phyloP scores from a whole-genome alignment of 2,888 invertebrate genomes.

The Rhyacophila evoluta region DNA sequence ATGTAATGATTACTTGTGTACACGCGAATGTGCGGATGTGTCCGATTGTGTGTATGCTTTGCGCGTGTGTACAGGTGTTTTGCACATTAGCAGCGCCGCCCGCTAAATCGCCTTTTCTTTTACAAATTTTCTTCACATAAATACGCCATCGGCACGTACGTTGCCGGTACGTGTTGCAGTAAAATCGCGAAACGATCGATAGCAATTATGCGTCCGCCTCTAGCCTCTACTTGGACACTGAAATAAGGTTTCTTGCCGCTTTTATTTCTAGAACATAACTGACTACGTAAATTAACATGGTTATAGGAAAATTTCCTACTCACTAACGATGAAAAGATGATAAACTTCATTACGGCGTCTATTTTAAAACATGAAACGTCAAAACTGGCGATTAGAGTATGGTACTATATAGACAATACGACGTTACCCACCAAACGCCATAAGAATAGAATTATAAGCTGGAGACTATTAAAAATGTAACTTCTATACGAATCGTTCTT shows the following conservation, averaged over 20 bases:
- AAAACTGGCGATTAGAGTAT: too few relatives aligned
- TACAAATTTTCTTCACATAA: conserved; percentile 6
- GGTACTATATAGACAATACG: too few relatives aligned
- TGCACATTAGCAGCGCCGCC: neutral
- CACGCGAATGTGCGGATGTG: neutral
- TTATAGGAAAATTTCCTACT: too few relatives aligned
- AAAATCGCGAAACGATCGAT: conserved; percentile 5
- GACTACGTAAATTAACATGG: too few relatives aligned
- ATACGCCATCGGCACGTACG: neutral
- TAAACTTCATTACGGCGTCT: too few relatives aligned
- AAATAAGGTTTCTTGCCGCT: neutral
- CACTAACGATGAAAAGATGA: too few relatives aligned
- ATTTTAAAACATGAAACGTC: too few relatives aligned
- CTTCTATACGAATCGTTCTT: too few relatives aligned
- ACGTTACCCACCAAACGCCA: too few relatives aligned
- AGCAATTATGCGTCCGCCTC: neutral
- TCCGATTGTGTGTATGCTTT: neutral
- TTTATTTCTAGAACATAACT: too few relatives aligned
- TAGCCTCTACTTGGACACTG: neutral
- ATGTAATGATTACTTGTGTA: conserved; percentile 4
- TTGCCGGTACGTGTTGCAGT: neutral
- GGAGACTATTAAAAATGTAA: too few relatives aligned
- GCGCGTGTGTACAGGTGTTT: conserved; percentile 24
- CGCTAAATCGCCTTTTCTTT: neutral
- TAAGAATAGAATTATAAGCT: too few relatives aligned